Percentiles rank a stretch among this genome's conserved stretches.
These are phyloP conservation scores for Platichthys flesus DNA, from an alignment of 2,113 vertebrate species.

Conservation along the genomic window DNA sequence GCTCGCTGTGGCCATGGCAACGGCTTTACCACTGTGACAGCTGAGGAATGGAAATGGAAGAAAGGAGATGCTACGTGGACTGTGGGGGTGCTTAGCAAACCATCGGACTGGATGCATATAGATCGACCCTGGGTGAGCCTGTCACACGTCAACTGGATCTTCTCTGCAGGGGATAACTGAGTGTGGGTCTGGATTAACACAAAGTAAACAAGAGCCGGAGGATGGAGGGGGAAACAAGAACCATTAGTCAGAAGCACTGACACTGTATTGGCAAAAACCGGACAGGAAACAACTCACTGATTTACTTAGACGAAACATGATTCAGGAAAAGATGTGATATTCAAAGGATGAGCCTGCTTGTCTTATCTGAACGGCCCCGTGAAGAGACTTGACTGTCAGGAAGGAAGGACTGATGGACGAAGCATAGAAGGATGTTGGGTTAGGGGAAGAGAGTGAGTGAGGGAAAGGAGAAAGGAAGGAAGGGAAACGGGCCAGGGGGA, in stretches of 20 bases:
- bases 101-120: not conserved
- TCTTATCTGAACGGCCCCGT: constrained; percentile 2
- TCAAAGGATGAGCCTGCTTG: not conserved
- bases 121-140: not conserved
- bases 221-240: not conserved
- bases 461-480: no score
- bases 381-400: not conserved
- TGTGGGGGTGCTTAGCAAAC: constrained; percentile 27
- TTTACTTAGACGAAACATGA: constrained; percentile 8
- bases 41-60: constrained; percentile 66
- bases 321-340: constrained; percentile 18
- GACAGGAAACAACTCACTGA: not conserved
- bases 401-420: not conserved
- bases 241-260: not conserved
- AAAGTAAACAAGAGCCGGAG: constrained; percentile 1
- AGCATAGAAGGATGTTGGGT: not conserved
- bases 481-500: no score
- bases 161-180: constrained; percentile 6
- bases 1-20: constrained; percentile 77
- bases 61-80: constrained; percentile 50
- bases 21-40: constrained; percentile 78
- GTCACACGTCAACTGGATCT: not conserved
- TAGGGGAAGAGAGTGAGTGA: no score
- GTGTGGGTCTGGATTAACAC: not conserved
- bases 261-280: not conserved